Percentiles rank a stretch among this genome's conserved stretches.
Evolutionary conservation across 2,113 vertebrate genomes (phyloP).

Genomic region (Pedetes capensis): DNA sequence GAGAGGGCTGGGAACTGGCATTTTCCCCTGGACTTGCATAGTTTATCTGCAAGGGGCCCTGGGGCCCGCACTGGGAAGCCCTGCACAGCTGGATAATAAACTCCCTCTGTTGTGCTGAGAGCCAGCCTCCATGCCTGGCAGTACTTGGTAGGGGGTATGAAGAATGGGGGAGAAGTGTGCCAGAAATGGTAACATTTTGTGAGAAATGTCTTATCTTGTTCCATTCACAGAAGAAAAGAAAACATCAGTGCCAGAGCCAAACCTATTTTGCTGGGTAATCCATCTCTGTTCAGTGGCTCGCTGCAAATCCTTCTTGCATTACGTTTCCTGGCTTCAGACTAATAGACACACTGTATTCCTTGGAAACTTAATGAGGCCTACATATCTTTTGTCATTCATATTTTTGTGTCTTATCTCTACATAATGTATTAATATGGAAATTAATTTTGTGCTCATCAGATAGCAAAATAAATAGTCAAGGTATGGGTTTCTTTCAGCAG

Average conservation of each 20-base stretch:
- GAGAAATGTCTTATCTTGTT: conserved; percentile 69
- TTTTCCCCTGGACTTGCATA: neutral
- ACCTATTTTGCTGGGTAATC: conserved; percentile 24
- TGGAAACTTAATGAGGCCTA: conserved; percentile 41
- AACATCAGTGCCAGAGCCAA: conserved; percentile 40
- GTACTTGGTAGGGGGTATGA: neutral
- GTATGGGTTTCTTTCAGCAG: conserved; percentile 45
- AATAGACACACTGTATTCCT: neutral
- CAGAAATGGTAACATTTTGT: conserved; percentile 50
- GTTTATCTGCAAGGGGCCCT: neutral
- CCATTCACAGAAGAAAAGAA: conserved; percentile 57
- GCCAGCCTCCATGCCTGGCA: neutral
- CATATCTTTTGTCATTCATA: conserved; percentile 12
- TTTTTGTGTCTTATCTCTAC: conserved; percentile 64
- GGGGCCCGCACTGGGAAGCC: neutral
- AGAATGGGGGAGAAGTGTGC: neutral
- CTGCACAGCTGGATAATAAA: neutral
- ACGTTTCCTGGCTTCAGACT: conserved; percentile 24
- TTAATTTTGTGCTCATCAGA: conserved; percentile 74
- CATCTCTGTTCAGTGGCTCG: conserved; percentile 36
- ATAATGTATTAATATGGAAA: conserved; percentile 62
- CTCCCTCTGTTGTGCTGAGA: neutral
- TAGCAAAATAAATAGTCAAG: conserved; percentile 64
- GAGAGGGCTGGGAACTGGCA: neutral
- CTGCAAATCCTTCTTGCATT: conserved; percentile 12